Base-by-base conservation (phyloP, 2,113 vertebrate genomes). In the Osmerus mordax region DNA sequence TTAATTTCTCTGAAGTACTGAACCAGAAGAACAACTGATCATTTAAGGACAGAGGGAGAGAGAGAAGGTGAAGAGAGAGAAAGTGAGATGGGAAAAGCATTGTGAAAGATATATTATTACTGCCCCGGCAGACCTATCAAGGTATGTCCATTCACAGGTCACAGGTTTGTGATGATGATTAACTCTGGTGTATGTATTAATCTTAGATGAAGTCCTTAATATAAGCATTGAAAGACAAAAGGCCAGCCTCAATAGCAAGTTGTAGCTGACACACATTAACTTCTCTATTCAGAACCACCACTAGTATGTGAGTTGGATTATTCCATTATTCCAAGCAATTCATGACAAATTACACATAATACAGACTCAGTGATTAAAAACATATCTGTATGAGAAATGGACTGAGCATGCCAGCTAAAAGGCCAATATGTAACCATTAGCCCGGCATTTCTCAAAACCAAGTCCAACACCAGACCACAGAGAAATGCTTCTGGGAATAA, bases 401-500 rank as follows among this genome's bases (percentile, higher is more conserved):
- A 41, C 36, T 41, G 36, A 65, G 64, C 19, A 12, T 18, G 32
- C 14, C 3, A 18, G 15, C 28, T 64, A n/a, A 15, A 64, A 13
- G 62, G 32, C 28, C 32, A 29, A 64, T 64, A n/a, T 19, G 18
- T 36, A 64, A 64, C 64, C 36, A 65, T 68, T 54, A 68, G 21
- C 52, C 11, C n/a, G 6, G 18, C 25, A 23, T 68, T 25, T 68
- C 55, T 68, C 28, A 52, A 23, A 23, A 23, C 5, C 29, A 32
- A 41, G 36, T 41, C 9, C 9, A 47, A 47, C 41, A 12, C 9
- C 41, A 47, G 41, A 47, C 41, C 41, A 47, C 41, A 47, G 41
- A 47, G 41, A 47, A 47, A 47, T 12, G 2, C 41, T 47, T 47
- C 41, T 12, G 41, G 41, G 41, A 47, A 47, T 47, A 9, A 47